Evolutionary conservation across 2,888 invertebrate genomes (phyloP), one percentile per base, ranked within the genome.

Genomic region (Melitaea athalia): DNA sequence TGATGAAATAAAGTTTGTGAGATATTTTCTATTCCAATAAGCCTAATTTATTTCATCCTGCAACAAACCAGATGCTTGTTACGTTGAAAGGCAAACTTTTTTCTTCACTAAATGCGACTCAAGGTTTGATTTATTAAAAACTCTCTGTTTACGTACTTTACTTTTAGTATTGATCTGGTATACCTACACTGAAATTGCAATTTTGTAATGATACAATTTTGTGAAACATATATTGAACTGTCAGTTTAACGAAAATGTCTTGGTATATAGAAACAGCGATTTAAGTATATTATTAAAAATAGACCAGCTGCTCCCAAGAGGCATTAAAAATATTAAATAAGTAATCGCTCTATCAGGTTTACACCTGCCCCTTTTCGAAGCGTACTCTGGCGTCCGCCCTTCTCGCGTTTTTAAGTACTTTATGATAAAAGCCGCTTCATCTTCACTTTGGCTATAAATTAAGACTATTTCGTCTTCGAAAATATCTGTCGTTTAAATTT

Each of bases 241-340:
- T 50, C 3, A 50, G 6, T 50, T 17, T n/a, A 49, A 3, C 49
- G 5, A 7, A 24, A 52, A 52, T 50, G 3, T 0, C 38, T 6
- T 6, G 15, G 7, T 38, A 57, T 10, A 57, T 38, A 12, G 38
- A 57, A 38, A 38, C 5, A 79, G 81, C 82, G 81, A 80, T 79
- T 80, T 79, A 78, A 64, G 49, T n/a, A 62, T 64, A 60, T 68
- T 52, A 65, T 62, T 66, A 78, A 78, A 81, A 83, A 82, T 83
- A 79, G 78, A 79, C 76, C 76, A 78, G 78, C 74, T 79, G 78
- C 77, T 78, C 76, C 74, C 76, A 81, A 80, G 85, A 81, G 81
- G 84, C 82, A 86, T 88, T 88, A 86, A 89, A 88, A 87, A 88
- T 89, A 87, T 88, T 87, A 87, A 89, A 86, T 88, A 88, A 87